phyloP scores from a whole-genome alignment of 2,797 vertebrate species.

The Anniella stebbinsi region DNA sequence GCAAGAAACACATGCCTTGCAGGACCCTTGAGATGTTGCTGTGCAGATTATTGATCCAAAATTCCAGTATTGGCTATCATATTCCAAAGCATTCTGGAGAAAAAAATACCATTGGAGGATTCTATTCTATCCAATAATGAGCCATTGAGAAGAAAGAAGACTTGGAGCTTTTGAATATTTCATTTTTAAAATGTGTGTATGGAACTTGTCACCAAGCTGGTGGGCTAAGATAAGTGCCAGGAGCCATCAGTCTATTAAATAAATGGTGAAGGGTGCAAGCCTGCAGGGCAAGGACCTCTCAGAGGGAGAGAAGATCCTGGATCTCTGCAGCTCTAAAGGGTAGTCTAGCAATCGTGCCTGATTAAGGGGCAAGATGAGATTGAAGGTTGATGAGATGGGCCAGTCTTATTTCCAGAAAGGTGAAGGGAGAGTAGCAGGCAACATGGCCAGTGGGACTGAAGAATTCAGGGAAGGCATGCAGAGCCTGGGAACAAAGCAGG shows the following conservation, averaged over 20 bases:
- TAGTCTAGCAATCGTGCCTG: background rate
- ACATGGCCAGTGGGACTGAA: background rate
- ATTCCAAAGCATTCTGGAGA: too few relatives aligned
- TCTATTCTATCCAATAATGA: background rate
- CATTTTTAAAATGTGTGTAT: background rate
- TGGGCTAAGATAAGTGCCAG: background rate
- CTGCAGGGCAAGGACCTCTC: background rate
- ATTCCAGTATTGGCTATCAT: background rate
- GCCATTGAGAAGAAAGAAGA: background rate
- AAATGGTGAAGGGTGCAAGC: background rate
- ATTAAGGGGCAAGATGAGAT: background rate
- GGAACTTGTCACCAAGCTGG: background rate
- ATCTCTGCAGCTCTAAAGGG: background rate
- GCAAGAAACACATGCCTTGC: background rate
- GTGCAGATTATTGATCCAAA: background rate
- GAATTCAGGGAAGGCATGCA: background rate
- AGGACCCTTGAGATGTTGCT: background rate
- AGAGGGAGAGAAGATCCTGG: background rate
- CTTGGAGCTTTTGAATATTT: background rate
- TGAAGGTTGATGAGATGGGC: background rate
- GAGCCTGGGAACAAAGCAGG: background rate
- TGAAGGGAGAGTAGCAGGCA: background rate
- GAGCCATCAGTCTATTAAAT: too few relatives aligned
- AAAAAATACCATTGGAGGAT: background rate
- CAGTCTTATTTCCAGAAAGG: background rate